Percentiles rank a stretch among this genome's conserved stretches.
Conservation (phyloP, 2,113 vertebrate genomes). For the Nyctereutes procyonoides region DNA sequence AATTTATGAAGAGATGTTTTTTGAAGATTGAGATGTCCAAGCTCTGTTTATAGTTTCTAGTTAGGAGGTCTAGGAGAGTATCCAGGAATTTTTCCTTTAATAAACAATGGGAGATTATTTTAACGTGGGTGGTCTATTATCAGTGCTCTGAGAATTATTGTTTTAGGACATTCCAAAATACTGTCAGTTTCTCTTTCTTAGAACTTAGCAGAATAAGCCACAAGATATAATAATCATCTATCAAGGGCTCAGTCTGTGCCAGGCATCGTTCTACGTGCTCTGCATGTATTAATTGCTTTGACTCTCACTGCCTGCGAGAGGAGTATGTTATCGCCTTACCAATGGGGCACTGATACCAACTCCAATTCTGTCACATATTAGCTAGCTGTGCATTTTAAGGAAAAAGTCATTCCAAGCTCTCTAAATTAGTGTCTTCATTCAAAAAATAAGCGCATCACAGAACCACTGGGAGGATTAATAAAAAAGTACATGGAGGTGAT, state of each 20-base stretch:
- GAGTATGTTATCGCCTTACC: neutral
- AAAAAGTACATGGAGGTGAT: neutral
- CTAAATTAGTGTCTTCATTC: neutral
- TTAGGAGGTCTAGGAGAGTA: neutral
- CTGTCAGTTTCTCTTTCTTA: neutral
- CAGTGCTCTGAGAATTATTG: neutral
- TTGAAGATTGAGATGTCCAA: slow-evolving; percentile 5
- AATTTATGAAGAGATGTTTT: neutral
- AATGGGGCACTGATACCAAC: no score
- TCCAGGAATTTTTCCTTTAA: neutral
- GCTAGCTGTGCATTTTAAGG: neutral
- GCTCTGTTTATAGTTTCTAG: neutral
- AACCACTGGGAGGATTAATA: neutral
- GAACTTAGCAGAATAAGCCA: neutral
- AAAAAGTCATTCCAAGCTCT: neutral
- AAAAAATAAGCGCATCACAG: neutral
- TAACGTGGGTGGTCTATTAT: neutral
- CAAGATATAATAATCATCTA: neutral
- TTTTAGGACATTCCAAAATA: neutral
- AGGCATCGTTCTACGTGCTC: neutral
- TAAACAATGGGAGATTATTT: neutral
- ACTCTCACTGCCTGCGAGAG: neutral
- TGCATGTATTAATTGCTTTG: neutral
- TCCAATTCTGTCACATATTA: neutral
- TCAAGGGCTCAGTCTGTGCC: neutral